Evolutionary conservation across 1,140 invertebrate genomes (phyloP), one percentile per base, ranked within the genome.

Genomic region (Drosophila nigromelanica): DNA sequence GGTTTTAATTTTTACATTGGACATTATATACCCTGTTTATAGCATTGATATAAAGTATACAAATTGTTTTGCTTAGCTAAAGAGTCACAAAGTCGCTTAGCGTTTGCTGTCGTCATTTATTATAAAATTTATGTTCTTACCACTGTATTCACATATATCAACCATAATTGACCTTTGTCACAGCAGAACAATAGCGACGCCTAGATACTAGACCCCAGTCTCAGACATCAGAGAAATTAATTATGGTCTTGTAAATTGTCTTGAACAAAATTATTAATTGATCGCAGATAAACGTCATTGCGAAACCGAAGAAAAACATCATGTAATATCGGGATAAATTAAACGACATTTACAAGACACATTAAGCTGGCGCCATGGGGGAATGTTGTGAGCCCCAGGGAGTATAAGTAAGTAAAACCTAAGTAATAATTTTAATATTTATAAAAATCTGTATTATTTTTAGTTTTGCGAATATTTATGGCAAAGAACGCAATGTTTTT

Each of bases 241-340:
- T 78, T 81, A 87, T 81, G 75, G 80, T 81, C 81, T 86, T 78
- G 78, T 86, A 81, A 71, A 80, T 86, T 86, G 81, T 86, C 82
- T 69, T 79, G 74, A 80, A 70, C 59, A 73, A 74, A 60, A 60
- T 70, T 77, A 86, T 80, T 66, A 78, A 66, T 68, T 73, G 77
- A 73, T 73, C 62, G 66, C 67, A 67, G 74, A 80, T 78, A 75
- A 80, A 64, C 35, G 15, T 40, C 66, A 51, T 72, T 42, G 67
- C 59, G 64, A 70, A 64, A 21, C 35, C 45, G 43, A 72, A 59
- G 18, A 67, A 50, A 37, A 71, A 59, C 35, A 50, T 35, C 52
- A 60, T 37, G 54, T 58, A 67, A 52, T 59, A 45, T n/a, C 45
- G 30, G 43, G 11, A 56, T 24, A 39, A 71, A 71, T 71, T 56